These are phyloP conservation scores for Phalangium opilio DNA, from an alignment of 2,888 invertebrate genomes.

Conservation along the genomic window DNA sequence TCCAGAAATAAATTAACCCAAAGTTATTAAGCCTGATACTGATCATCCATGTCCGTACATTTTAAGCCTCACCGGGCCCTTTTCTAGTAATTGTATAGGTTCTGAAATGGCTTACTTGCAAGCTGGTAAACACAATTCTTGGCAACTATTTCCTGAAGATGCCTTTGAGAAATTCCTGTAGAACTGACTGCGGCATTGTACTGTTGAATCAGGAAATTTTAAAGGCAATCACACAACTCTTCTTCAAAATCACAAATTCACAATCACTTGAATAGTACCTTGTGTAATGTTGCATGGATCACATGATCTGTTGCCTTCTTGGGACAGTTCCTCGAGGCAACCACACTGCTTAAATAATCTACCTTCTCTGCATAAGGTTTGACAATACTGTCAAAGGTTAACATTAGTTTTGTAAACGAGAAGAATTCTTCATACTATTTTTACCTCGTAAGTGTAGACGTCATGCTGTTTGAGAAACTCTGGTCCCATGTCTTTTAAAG, in stretches of 20 bases:
- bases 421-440: too few relatives aligned
- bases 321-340: conserved; percentile 15
- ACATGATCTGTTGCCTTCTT: conserved; percentile 10
- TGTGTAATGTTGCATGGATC: conserved; percentile 15
- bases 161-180: conserved; percentile 13
- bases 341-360: conserved; percentile 10
- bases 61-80: too few relatives aligned
- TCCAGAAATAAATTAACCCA: too few relatives aligned
- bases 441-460: conserved; percentile 16
- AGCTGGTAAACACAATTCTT: conserved; percentile 15
- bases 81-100: too few relatives aligned
- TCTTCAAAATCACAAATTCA: not conserved
- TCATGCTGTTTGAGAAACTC: conserved; percentile 10
- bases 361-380: conserved; percentile 14
- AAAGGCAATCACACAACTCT: not conserved
- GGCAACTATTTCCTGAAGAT: conserved; percentile 11
- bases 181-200: conserved; percentile 13
- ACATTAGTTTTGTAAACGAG: not conserved
- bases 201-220: conserved; percentile 1
- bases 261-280: conserved; percentile 3
- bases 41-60: too few relatives aligned
- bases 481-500: conserved; percentile 12
- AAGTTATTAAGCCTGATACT: too few relatives aligned
- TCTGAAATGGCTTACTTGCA: conserved; percentile 16
- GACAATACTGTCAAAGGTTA: conserved; percentile 12